phyloP scores from a whole-genome alignment of 35 echinoderm and acorn worm species.

The Ptychodera flava region DNA sequence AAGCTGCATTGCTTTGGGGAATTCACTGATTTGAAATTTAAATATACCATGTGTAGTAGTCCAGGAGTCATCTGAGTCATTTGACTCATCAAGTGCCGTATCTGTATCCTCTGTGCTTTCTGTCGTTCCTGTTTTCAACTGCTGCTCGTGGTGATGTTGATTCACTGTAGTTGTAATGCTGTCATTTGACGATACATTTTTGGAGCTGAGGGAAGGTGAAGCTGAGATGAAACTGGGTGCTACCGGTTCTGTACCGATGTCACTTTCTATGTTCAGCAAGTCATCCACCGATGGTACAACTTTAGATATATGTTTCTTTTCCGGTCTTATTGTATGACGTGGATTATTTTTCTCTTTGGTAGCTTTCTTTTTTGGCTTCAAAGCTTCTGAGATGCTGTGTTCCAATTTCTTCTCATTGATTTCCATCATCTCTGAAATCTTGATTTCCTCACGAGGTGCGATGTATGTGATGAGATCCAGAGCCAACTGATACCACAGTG shows the following conservation, averaged over 20 bases:
- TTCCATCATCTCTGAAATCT: constrained; percentile 25
- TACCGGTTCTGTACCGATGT: not conserved
- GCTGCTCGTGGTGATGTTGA: not conserved
- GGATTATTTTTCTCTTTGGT: not conserved
- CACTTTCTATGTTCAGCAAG: not conserved
- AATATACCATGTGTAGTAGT: not conserved
- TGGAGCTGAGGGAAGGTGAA: not conserved
- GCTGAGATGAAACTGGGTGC: not conserved
- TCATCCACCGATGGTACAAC: not conserved
- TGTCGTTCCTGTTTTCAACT: not conserved
- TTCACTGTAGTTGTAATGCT: not conserved
- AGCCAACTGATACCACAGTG: constrained; percentile 83
- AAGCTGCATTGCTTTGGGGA: not conserved
- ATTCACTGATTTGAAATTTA: not conserved
- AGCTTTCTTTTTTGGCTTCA: not conserved
- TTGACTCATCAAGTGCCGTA: not conserved
- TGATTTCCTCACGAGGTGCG: constrained; percentile 47
- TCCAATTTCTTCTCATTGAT: constrained; percentile 21
- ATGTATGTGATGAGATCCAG: constrained; percentile 68
- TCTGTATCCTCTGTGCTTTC: not conserved
- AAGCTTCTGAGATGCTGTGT: not conserved
- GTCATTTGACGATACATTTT: not conserved
- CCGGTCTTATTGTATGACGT: not conserved
- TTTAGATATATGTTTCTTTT: not conserved
- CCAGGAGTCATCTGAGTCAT: not conserved